These are phyloP conservation scores for Mesodorylaimus sp. DNA, from an alignment of 2,888 invertebrate species.

Conservation along the genomic window DNA sequence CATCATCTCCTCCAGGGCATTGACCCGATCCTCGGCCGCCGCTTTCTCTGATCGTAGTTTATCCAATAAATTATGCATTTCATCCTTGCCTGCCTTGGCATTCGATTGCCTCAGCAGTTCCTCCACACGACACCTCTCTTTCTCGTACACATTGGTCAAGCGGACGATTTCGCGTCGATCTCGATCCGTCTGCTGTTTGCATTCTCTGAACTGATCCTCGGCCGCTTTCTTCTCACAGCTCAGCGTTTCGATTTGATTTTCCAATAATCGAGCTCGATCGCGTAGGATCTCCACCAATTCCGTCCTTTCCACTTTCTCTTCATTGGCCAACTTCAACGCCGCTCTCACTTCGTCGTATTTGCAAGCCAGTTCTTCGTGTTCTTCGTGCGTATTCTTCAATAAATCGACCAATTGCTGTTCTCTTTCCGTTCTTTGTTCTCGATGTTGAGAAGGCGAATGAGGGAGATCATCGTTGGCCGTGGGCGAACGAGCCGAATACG, in stretches of 20 bases:
- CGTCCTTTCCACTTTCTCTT: slow-evolving; percentile 4
- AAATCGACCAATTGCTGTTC: slow-evolving; percentile 54
- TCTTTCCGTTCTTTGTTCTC: slow-evolving; percentile 19
- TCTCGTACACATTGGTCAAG: slow-evolving; percentile 6
- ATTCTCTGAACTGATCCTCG: slow-evolving; percentile 2
- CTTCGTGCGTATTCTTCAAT: slow-evolving; percentile 44
- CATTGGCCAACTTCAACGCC: not conserved
- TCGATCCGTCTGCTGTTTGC: not conserved
- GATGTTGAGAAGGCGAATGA: slow-evolving; percentile 35
- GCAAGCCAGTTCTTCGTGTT: slow-evolving; percentile 10
- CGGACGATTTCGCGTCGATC: slow-evolving; percentile 7
- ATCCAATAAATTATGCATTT: slow-evolving; percentile 48
- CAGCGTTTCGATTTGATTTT: slow-evolving; percentile 1
- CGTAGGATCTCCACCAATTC: slow-evolving; percentile 4
- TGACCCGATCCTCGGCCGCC: slow-evolving; percentile 36
- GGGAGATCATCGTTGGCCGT: no score
- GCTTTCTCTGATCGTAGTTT: slow-evolving; percentile 48
- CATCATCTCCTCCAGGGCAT: slow-evolving; percentile 8
- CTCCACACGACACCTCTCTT: slow-evolving; percentile 36
- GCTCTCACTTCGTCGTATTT: slow-evolving; percentile 6
- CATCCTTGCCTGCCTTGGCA: slow-evolving; percentile 49
- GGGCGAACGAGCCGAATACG: no score
- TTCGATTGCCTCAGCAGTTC: slow-evolving; percentile 43
- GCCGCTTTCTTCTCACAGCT: not conserved
- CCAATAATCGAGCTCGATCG: slow-evolving; percentile 6